Conservation (phyloP, 2,888 invertebrate genomes). For the Tiliacea citrago region DNA sequence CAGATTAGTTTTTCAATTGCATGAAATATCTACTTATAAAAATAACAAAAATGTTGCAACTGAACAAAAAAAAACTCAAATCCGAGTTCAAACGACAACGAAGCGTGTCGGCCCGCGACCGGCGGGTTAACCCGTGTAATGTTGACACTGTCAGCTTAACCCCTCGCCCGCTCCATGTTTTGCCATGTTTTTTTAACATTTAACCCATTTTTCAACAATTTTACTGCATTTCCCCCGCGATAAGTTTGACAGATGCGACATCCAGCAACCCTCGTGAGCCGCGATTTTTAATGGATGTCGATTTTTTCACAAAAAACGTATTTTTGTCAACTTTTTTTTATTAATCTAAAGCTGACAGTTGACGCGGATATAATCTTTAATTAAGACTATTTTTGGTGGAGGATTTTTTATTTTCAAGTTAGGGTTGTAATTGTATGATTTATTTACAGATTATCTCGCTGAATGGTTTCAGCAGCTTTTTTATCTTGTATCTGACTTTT, state of each 20-base stretch:
- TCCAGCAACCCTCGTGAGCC: slow-evolving; percentile 78
- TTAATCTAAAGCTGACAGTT: slow-evolving; percentile 89
- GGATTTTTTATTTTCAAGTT: slow-evolving; percentile 66
- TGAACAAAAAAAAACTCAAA: slow-evolving; percentile 40
- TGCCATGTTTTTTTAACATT: slow-evolving; percentile 84
- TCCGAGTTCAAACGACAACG: slow-evolving; percentile 67
- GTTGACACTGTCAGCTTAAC: slow-evolving; percentile 75
- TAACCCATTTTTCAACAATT: slow-evolving; percentile 90
- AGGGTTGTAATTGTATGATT: slow-evolving; percentile 82
- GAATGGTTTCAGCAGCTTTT: slow-evolving; percentile 41
- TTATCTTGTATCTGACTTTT: background rate
- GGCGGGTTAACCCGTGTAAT: slow-evolving; percentile 79
- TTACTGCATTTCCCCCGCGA: slow-evolving; percentile 81
- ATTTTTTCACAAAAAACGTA: slow-evolving; percentile 78
- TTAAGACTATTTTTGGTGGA: slow-evolving; percentile 87
- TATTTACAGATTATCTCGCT: slow-evolving; percentile 78
- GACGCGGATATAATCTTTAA: slow-evolving; percentile 90
- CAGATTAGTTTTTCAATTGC: background rate
- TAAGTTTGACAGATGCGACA: slow-evolving; percentile 85
- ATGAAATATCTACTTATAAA: background rate
- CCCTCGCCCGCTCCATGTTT: slow-evolving; percentile 79
- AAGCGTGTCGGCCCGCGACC: slow-evolving; percentile 73
- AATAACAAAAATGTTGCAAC: slow-evolving; percentile 25
- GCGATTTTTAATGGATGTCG: slow-evolving; percentile 88
- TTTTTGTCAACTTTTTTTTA: slow-evolving; percentile 80